Conservation (phyloP, 2,113 vertebrate genomes). For the Synodontis membranacea region DNA sequence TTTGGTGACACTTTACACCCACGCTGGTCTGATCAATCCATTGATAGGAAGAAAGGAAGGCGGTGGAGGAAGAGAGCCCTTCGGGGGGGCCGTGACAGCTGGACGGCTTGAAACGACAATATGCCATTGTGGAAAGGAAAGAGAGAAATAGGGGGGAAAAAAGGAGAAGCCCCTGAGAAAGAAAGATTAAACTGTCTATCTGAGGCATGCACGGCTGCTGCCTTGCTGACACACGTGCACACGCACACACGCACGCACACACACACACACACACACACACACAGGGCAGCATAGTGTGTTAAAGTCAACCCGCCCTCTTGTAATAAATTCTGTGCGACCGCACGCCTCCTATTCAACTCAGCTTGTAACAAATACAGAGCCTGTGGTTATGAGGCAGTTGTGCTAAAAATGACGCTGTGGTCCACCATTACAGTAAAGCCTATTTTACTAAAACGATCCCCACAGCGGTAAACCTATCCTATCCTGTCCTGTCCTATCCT, state of each 20-base stretch:
- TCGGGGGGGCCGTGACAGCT: slow-evolving; percentile 40
- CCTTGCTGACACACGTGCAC: slow-evolving; percentile 14
- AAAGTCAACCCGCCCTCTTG: slow-evolving; percentile 37
- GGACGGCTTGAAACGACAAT: slow-evolving; percentile 23
- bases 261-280: slow-evolving; percentile 35
- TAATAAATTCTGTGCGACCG: slow-evolving; percentile 47
- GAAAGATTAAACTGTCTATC: slow-evolving; percentile 42
- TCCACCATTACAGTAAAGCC: slow-evolving; percentile 28
- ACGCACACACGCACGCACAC: slow-evolving; percentile 15
- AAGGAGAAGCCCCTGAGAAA: slow-evolving; percentile 43
- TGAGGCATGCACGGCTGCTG: slow-evolving; percentile 33
- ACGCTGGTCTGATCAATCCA: slow-evolving; percentile 41
- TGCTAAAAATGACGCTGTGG: slow-evolving; percentile 21
- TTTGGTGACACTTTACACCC: slow-evolving; percentile 37
- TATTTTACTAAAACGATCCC: background rate
- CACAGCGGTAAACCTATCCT: background rate
- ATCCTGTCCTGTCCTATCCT: too few relatives aligned
- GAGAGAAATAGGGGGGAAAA: background rate
- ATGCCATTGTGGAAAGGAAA: slow-evolving; percentile 31
- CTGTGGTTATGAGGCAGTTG: slow-evolving; percentile 3
- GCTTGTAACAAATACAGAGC: background rate
- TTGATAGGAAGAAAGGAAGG: slow-evolving; percentile 45
- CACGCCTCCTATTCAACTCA: slow-evolving; percentile 38
- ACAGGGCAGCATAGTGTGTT: slow-evolving; percentile 34
- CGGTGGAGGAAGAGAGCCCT: slow-evolving; percentile 52